Conservation (phyloP, 1,140 invertebrate genomes). For the Drosophila melanogaster region DNA sequence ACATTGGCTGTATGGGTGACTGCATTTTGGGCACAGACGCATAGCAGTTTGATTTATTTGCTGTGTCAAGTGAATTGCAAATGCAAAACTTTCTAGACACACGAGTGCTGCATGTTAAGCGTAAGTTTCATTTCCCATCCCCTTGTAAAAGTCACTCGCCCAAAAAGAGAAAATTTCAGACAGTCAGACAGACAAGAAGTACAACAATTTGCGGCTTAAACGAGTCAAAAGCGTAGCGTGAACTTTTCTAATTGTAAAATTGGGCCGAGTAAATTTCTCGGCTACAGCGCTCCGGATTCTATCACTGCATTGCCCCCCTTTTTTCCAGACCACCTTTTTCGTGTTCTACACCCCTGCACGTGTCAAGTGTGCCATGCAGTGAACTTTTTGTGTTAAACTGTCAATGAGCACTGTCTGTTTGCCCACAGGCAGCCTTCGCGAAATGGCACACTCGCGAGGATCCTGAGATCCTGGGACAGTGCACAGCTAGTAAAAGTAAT, state of each 20-base stretch:
- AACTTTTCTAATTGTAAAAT: constrained; percentile 64
- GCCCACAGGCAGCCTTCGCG: constrained; percentile 11
- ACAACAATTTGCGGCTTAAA: constrained; percentile 41
- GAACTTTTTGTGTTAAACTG: constrained; percentile 64
- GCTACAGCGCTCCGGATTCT: constrained; percentile 6
- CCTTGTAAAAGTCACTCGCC: constrained; percentile 6
- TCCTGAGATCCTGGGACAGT: not conserved
- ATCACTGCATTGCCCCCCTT: not conserved
- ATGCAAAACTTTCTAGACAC: constrained; percentile 58
- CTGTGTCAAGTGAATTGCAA: constrained; percentile 49
- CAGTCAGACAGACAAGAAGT: not conserved
- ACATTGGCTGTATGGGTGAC: constrained; percentile 17
- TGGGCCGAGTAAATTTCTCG: constrained; percentile 25
- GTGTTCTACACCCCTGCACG: constrained; percentile 15
- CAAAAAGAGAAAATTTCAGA: not conserved
- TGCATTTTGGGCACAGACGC: constrained; percentile 19
- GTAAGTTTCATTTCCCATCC: constrained; percentile 22
- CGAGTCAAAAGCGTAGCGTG: constrained; percentile 39
- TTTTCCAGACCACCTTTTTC: not conserved
- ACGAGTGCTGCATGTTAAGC: constrained; percentile 54
- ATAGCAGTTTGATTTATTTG: constrained; percentile 50
- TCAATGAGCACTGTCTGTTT: constrained; percentile 42
- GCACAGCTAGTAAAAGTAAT: not conserved
- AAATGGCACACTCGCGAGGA: constrained; percentile 12
- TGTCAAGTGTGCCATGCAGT: constrained; percentile 52